A percentile compares a stretch with the other conserved stretches of the same genome.
Conservation (phyloP, 2,797 vertebrate genomes). For the Xenopus petersii region DNA sequence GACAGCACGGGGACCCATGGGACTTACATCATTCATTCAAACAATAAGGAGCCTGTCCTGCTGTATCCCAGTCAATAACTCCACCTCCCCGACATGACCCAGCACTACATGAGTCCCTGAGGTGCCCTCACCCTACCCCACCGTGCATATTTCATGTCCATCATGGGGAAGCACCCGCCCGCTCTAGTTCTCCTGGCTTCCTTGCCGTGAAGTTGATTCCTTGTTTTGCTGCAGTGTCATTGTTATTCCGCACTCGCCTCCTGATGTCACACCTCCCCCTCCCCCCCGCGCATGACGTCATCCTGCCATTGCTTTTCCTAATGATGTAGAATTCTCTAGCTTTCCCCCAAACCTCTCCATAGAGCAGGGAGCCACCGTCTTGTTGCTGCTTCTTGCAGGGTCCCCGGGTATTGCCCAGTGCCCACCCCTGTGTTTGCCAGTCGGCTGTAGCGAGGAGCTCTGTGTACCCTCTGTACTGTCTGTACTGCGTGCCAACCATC, state of each 20-base stretch:
- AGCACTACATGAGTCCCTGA: neutral
- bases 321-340: slow-evolving; percentile 89
- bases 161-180: slow-evolving; percentile 29
- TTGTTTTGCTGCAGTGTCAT: slow-evolving; percentile 52
- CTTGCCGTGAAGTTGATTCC: slow-evolving; percentile 46
- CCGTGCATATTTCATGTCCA: neutral
- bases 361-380: slow-evolving; percentile 14
- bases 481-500: too few relatives aligned
- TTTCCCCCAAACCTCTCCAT: slow-evolving; percentile 70
- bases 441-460: neutral
- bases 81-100: neutral
- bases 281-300: slow-evolving; percentile 94
- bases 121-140: slow-evolving; percentile 11
- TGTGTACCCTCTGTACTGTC: neutral
- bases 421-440: neutral
- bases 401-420: slow-evolving; percentile 26
- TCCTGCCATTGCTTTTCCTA: slow-evolving; percentile 91
- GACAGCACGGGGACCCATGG: neutral
- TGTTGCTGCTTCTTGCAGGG: slow-evolving; percentile 41
- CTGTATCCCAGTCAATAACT: neutral
- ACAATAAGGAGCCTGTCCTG: neutral
- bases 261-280: slow-evolving; percentile 51
- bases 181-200: slow-evolving; percentile 43
- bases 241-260: slow-evolving; percentile 66
- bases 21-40: neutral